Evolutionary conservation across 2,113 vertebrate genomes (phyloP), one percentile per base, ranked within the genome.

Genomic region (Bolborhynchus lineola): DNA sequence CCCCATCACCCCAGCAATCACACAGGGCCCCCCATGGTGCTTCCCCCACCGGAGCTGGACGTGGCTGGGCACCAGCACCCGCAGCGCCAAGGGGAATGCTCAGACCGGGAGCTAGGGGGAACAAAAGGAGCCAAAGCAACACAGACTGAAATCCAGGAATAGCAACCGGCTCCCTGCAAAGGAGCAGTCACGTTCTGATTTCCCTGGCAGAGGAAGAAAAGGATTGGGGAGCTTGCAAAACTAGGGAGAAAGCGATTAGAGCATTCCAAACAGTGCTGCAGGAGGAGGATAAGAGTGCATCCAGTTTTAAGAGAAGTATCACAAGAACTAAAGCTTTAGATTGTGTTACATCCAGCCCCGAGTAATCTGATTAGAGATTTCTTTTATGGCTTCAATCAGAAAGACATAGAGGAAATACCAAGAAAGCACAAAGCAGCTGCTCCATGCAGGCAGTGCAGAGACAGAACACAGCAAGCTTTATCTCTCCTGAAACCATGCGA

Each of bases 281-380:
- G 82, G 69, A 84, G 28, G 72, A 75, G 96, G 93, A 92, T 55
- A 81, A 92, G 72, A 71, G 55, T 8, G 46, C 76, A 77, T 16
- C 68, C 72, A 67, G 79, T 82, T 91, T 83, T 75, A 77, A 46
- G 44, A 77, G 87, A 85, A 62, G 31, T 21, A 93, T 28, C 69
- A 65, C 28, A 49, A 94, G 85, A 88, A 92, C 86, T 7, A 62
- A 55, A 82, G 90, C 86, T 93, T 88, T 65, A 62, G 76, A 86
- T 93, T 75, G 75, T 13, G 64, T 37, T 88, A 75, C 85, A 88
- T 42, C 90, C 79, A 86, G 85, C 49, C 59, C 67, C 11, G 19
- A 55, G 76, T 86, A 95, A 93, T 93, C 83, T 84, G 92, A 94
- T 92, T 76, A 82, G 65, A 84, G 82, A 76, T 89, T 91, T 89